Evolutionary conservation across 2,113 vertebrate genomes (phyloP), one percentile per base, ranked within the genome.

Genomic region (Naja naja): DNA sequence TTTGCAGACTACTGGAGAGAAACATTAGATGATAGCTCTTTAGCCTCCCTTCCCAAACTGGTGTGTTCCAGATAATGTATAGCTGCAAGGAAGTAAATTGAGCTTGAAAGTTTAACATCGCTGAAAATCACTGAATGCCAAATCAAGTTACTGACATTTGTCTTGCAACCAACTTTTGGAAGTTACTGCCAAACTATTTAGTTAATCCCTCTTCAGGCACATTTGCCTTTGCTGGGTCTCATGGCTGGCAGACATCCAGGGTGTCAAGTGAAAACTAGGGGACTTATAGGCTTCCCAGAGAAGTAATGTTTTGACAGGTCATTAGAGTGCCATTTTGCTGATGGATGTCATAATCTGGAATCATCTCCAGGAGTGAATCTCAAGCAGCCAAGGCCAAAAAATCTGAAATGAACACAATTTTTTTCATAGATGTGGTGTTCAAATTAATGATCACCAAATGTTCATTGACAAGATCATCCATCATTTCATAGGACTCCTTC

Each of bases 51-150:
- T 18, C 39, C 92, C 89, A 54, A 86, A 94, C 34, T 88, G 92
- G 90, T 1, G 0, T n/a, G 39, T 89, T 89, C 49, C 0, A 2
- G 89, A 88, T 4, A 1, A 94, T 95, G 93, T 89, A 94, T 54
- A 92, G 94, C 94, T 94, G 30, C 0, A 1, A 91, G 95, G 92
- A 94, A 93, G 91, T 85, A 94, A 95, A 92, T 0, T 94, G 95
- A 96, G 93, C 95, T 85, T 92, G 92, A 87, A 94, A 96, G 94
- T 95, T 95, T 94, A 95, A 96, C 93, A 94, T 95, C 94, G 94
- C 96, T 96, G 93, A 96, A 95, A 97, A 96, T 96, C 95, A 94
- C 91, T 93, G 94, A 58, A 91, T 96, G 95, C 95, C 95, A 95
- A 54, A 91, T 93, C 5, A n/a, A 90, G 92, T 94, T 89, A 94